Conservation (phyloP, 2,797 vertebrate genomes). For the Hydrophis major region DNA sequence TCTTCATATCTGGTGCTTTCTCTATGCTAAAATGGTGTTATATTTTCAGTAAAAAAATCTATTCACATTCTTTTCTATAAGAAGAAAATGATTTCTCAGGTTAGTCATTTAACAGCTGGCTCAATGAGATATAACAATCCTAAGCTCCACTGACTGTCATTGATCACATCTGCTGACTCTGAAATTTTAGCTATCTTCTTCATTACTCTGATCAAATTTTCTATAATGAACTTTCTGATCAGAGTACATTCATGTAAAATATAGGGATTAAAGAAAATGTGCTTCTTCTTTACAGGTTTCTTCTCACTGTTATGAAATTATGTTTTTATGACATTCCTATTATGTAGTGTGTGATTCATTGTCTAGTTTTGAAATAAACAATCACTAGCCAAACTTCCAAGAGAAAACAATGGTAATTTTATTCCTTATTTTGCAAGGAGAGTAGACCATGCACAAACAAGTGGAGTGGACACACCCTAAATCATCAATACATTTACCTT, state of each 20-base stretch:
- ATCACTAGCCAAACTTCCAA: too few relatives aligned
- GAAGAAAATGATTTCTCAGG: constrained; percentile 38
- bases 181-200: constrained; percentile 42
- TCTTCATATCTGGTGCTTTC: constrained; percentile 22
- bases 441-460: too few relatives aligned
- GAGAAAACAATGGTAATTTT: too few relatives aligned
- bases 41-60: constrained; percentile 29
- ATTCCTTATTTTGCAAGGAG: too few relatives aligned
- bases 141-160: constrained; percentile 10
- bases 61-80: neutral
- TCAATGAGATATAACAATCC: constrained; percentile 31
- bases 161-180: constrained; percentile 42
- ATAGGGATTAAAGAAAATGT: neutral
- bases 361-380: too few relatives aligned
- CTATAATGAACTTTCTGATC: constrained; percentile 6
- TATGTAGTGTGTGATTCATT: neutral
- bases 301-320: constrained; percentile 13
- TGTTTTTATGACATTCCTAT: neutral
- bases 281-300: neutral
- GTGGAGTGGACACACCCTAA: too few relatives aligned
- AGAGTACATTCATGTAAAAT: constrained; percentile 12
- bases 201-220: constrained; percentile 10
- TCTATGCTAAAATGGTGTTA: constrained; percentile 2
- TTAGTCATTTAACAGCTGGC: constrained; percentile 36
- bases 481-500: too few relatives aligned